phyloP scores from a whole-genome alignment of 2,888 invertebrate genomes.

The Plemyria rubiginata region DNA sequence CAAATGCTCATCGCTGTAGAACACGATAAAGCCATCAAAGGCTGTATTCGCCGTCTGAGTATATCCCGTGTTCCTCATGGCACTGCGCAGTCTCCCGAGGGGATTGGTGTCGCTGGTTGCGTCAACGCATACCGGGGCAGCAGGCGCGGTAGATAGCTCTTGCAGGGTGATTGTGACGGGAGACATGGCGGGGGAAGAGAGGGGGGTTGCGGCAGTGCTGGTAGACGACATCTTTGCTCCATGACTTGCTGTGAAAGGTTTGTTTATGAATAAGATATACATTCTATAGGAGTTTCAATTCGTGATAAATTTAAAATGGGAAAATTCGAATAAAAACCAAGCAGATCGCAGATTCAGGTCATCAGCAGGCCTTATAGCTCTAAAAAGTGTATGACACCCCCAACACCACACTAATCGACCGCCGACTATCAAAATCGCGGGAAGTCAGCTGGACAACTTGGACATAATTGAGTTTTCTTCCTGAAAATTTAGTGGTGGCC shows the following conservation, averaged over 20 bases:
- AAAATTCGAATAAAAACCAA: too few relatives aligned
- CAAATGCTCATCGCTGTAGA: constrained; percentile 93
- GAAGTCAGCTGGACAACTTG: too few relatives aligned
- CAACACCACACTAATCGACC: too few relatives aligned
- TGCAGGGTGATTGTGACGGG: constrained; percentile 56
- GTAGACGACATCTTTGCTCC: constrained; percentile 53
- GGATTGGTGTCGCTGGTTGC: constrained; percentile 58
- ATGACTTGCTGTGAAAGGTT: constrained; percentile 53
- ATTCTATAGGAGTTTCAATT: too few relatives aligned
- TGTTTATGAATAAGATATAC: neutral
- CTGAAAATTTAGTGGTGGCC: too few relatives aligned
- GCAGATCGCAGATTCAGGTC: too few relatives aligned
- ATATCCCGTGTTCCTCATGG: constrained; percentile 74
- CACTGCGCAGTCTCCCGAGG: constrained; percentile 73
- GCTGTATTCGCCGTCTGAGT: constrained; percentile 67
- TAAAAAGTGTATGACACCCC: too few relatives aligned
- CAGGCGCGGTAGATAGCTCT: constrained; percentile 51
- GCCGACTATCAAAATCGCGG: too few relatives aligned
- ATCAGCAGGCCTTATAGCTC: too few relatives aligned
- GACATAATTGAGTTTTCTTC: too few relatives aligned
- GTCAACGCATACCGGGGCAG: constrained; percentile 60
- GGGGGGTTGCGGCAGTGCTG: constrained; percentile 46
- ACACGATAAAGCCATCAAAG: constrained; percentile 90
- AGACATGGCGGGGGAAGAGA: constrained; percentile 45
- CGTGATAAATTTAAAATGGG: too few relatives aligned